Conservation (phyloP, 2,113 vertebrate genomes). For the Tychaedon coryphoeus region DNA sequence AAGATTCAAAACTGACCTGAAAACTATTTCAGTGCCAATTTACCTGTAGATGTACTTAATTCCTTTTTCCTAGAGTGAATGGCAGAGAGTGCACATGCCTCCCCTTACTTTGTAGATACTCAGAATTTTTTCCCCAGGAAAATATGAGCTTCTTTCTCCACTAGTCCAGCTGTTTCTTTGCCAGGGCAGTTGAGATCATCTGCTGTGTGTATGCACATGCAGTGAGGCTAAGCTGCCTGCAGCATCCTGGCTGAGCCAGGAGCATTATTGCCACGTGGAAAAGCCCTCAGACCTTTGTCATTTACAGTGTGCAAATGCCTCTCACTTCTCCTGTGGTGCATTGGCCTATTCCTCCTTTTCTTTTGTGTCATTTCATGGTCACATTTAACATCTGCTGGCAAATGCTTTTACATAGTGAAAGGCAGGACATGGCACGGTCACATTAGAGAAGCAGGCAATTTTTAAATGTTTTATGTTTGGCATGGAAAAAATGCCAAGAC, state of each 20-base stretch:
- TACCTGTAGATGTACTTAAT: background rate
- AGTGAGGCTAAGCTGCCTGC: background rate
- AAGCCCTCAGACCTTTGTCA: background rate
- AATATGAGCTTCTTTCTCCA: background rate
- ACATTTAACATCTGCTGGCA: constrained; percentile 11
- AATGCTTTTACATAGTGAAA: constrained; percentile 40
- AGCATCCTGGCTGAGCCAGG: background rate
- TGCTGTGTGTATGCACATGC: background rate
- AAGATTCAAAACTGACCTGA: background rate
- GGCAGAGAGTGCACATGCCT: background rate
- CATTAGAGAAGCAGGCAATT: constrained; percentile 16
- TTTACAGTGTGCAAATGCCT: background rate
- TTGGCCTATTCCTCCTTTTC: background rate
- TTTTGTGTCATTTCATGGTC: background rate
- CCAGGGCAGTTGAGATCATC: background rate
- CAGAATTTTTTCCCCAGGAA: background rate
- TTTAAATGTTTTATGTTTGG: constrained; percentile 46
- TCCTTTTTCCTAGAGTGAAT: background rate
- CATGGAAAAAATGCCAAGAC: background rate
- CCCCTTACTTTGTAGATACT: background rate
- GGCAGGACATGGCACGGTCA: background rate
- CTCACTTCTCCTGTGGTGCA: background rate
- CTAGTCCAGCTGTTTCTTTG: background rate
- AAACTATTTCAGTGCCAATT: background rate
- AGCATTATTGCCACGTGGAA: background rate